Base-by-base conservation (phyloP, 2,888 invertebrate genomes). In the Microctonus hyperodae region DNA sequence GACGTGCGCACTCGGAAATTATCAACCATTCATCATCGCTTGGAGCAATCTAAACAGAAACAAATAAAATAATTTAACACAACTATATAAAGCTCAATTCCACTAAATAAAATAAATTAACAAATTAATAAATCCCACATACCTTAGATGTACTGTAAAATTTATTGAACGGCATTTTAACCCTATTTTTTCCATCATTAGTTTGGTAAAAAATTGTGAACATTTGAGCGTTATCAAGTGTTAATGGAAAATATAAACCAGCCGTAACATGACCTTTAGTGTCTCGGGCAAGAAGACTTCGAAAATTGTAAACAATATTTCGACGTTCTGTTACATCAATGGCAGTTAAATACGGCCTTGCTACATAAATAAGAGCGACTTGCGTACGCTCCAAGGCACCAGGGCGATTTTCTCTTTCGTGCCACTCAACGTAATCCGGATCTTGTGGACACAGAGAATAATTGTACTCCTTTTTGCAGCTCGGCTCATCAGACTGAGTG, bases 261-360 rank as follows among this genome's bases (percentile, higher is more conserved):
- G 96, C 94, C 37, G 89, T 87, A 6, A 95, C 88, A 74, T 92
- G 90, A 58, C 95, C 95, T 77, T 94, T 94, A 72, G 91, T 91
- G 83, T 95, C 92, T 62, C 96, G 89, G 5, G 93, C 89, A 62
- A 96, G 85, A 59, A 95, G 87, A 81, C 93, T 93, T 81, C 93
- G 89, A 81, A 92, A 90, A 79, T 93, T 92, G 86, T 95, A 96
- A 23, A 93, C 92, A 77, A 96, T 85, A 83, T 96, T 96, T 75
- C 96, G 89, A 77, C 96, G 90, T 82, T 96, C 96, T 0, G 96
- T 94, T 31, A 96, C 93, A 81, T 91, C 91, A 62, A 96, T 88
- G 56, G 94, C 92, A 61, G 92, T 91, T 73, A 92, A 86, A 81
- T 93, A 95, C 5, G 94, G 91, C 79, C 90, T 89, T 61, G 91